Evolutionary conservation across 2,888 invertebrate genomes (phyloP), one percentile per base, ranked within the genome.

Genomic region (Drosophila peninsularis): DNA sequence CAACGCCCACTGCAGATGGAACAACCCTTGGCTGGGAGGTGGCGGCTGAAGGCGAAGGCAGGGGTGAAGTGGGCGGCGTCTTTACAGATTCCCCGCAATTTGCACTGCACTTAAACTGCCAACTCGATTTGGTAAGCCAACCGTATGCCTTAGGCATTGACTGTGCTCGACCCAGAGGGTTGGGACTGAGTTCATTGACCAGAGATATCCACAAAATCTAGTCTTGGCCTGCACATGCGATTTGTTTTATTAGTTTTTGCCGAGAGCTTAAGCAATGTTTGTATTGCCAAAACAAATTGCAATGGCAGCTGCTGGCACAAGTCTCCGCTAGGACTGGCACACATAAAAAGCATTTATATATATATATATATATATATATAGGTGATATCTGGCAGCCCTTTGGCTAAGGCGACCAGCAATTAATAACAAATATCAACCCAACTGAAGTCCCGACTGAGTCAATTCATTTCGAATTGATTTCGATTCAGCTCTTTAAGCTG

Each of bases 231-330:
- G 75, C 87, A 88, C 89, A 88, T 88, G 87, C 87, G 81, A 87
- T 82, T 86, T 82, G 89, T 82, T 89, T 89, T 83, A 83, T 83
- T 89, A 89, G 89, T 88, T 83, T 88, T 73, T 66, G 74, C 62
- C 49, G 13, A 37, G 27, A 53, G 62, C 57, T 47, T 50, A 71
- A 52, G 64, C 61, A 64, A 64, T 66, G 58, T 80, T 72, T 78
- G 58, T 70, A 62, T 65, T 70, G 67, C 60, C 65, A 69, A 72
- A 77, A 77, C 78, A 89, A 87, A 81, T 67, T 75, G 71, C 66
- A 62, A 47, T 69, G 70, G 63, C 89, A 83, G 83, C 78, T 77
- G 84, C 62, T 82, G 85, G 88, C 75, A 88, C 52, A 60, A 57
- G 49, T 57, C 47, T 27, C 50, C 44, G 56, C 53, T 54, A 58